phyloP scores from a whole-genome alignment of 2,797 vertebrate species.

The Chelidonichthys spinosus region DNA sequence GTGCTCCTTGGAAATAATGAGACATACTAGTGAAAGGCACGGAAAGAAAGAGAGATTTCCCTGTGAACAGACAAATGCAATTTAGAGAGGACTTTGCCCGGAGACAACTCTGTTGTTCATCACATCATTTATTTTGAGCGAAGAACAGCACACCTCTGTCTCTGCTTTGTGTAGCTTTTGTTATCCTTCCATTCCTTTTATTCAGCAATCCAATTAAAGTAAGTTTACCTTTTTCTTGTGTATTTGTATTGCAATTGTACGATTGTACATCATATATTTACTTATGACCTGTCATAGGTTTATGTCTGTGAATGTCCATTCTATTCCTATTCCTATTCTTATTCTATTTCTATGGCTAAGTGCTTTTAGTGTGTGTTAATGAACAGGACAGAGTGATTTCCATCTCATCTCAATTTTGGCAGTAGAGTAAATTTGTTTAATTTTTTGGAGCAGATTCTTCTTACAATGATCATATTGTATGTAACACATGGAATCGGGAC shows the following conservation, averaged over 20 bases:
- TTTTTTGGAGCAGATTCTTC: not conserved
- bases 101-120: slow-evolving; percentile 58
- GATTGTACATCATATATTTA: not conserved
- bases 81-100: slow-evolving; percentile 43
- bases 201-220: slow-evolving; percentile 15
- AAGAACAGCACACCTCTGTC: slow-evolving; percentile 26
- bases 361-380: not conserved
- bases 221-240: not conserved
- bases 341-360: no score
- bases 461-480: not conserved
- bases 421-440: no score
- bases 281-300: not conserved
- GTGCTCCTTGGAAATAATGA: slow-evolving; percentile 65
- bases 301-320: no score
- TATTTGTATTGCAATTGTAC: not conserved
- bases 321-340: no score
- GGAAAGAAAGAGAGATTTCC: slow-evolving; percentile 44
- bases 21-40: slow-evolving; percentile 42
- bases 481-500: not conserved
- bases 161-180: slow-evolving; percentile 2
- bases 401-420: no score
- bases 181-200: slow-evolving; percentile 30
- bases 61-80: slow-evolving; percentile 54
- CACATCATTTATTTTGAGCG: slow-evolving; percentile 48
- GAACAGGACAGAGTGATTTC: not conserved